Conservation (phyloP, 2,797 vertebrate species). For the Leptatherina wallacei region DNA sequence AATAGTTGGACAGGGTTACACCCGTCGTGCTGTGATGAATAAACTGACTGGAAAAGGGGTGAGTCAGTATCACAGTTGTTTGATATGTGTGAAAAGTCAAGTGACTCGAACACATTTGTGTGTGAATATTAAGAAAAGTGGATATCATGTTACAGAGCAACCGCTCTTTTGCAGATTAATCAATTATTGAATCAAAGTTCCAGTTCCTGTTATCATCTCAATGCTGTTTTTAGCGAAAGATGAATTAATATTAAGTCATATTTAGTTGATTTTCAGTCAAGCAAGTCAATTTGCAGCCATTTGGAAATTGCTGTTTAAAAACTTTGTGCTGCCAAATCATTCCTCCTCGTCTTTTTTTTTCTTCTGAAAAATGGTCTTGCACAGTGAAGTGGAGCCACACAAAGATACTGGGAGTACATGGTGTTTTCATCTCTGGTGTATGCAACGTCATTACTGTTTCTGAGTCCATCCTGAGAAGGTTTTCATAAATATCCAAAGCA, state of each 20-base stretch:
- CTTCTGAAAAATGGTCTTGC: constrained; percentile 26
- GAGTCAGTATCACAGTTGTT: neutral
- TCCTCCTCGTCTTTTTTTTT: constrained; percentile 62
- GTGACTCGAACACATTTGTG: neutral
- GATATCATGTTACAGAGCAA: constrained; percentile 2
- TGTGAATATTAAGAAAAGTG: constrained; percentile 4
- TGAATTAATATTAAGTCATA: constrained; percentile 27
- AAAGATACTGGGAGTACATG: constrained; percentile 31
- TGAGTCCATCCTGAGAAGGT: constrained; percentile 22
- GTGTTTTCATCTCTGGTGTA: constrained; percentile 1
- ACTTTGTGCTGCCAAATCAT: constrained; percentile 59
- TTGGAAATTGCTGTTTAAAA: constrained; percentile 21
- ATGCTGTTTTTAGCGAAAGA: constrained; percentile 25
- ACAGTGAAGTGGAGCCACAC: constrained; percentile 39
- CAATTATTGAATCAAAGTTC: neutral
- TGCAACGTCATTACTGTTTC: constrained; percentile 26
- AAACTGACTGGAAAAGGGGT: constrained; percentile 34
- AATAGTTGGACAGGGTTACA: constrained; percentile 5
- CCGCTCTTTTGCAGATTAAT: constrained; percentile 2
- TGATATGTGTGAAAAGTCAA: neutral
- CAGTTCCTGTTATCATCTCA: constrained; percentile 8
- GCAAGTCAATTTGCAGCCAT: constrained; percentile 5
- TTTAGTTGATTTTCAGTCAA: constrained; percentile 13
- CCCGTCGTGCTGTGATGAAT: neutral
- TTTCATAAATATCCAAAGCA: constrained; percentile 62